Conservation (phyloP, 2,113 vertebrate genomes). For the Datnioides undecimradiatus region DNA sequence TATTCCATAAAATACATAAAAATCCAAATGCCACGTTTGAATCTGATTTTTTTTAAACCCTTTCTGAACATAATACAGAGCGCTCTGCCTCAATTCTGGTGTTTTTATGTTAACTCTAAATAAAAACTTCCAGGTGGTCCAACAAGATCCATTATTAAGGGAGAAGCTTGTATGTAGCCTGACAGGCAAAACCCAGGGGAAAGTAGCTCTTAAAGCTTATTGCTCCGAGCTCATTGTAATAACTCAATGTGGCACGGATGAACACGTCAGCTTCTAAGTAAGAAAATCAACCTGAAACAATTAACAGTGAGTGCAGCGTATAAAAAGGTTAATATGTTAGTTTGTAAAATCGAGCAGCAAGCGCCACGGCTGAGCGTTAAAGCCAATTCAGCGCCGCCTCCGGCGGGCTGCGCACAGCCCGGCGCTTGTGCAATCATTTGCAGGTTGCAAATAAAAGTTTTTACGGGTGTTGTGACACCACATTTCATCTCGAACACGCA, state of each 20-base stretch:
- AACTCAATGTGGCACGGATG: not conserved
- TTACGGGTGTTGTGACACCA: not conserved
- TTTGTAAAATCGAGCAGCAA: not conserved
- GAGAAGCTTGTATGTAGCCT: not conserved
- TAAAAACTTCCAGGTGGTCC: not conserved
- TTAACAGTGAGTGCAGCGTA: not conserved
- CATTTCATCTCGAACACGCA: not conserved
- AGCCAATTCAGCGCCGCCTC: not conserved
- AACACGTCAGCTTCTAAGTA: not conserved
- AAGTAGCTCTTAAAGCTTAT: not conserved
- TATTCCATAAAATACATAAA: no score
- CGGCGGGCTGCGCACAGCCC: not conserved
- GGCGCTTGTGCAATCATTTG: not conserved
- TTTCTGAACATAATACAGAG: no score
- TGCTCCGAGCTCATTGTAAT: no score
- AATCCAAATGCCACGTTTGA: no score
- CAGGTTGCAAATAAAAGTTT: conserved; percentile 15
- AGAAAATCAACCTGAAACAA: not conserved
- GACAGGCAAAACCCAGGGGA: not conserved
- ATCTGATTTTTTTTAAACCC: no score
- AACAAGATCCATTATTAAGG: not conserved
- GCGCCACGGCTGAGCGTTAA: not conserved
- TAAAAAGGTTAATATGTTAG: not conserved
- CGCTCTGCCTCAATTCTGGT: not conserved
- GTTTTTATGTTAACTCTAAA: not conserved